These are phyloP conservation scores for Ceratitis capitata DNA, from an alignment of 1,140 invertebrate genomes.

Conservation along the genomic window DNA sequence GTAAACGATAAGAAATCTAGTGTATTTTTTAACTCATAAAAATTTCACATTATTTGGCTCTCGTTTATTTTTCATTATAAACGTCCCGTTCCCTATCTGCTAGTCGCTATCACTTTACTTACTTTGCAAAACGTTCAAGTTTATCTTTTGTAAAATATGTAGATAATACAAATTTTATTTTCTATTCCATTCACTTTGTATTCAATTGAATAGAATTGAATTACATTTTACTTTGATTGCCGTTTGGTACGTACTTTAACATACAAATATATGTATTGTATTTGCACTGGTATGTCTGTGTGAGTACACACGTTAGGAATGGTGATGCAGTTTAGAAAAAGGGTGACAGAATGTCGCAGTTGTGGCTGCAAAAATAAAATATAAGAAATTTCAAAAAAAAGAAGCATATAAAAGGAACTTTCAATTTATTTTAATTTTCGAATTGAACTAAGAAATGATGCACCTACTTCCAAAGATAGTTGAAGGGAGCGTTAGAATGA, in stretches of 20 bases:
- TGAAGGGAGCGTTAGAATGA: no score
- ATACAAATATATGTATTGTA: background rate
- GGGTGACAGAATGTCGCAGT: background rate
- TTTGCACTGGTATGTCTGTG: background rate
- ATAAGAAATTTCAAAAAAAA: no score
- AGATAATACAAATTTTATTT: slow-evolving; percentile 37
- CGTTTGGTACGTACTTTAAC: no score
- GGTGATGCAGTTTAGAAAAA: background rate
- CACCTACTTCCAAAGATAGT: no score
- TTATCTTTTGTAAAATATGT: background rate
- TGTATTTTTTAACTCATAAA: no score
- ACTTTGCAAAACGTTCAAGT: background rate
- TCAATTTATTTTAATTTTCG: slow-evolving; percentile 31
- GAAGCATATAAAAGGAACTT: no score
- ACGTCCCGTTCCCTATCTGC: background rate
- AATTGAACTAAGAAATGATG: background rate
- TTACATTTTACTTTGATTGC: slow-evolving; percentile 38
- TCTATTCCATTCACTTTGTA: slow-evolving; percentile 25
- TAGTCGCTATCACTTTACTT: background rate
- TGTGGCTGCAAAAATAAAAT: background rate
- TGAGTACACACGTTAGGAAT: no score
- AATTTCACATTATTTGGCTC: no score
- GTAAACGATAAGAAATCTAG: no score
- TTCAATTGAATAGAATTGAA: slow-evolving; percentile 34
- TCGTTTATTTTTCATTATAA: background rate